A percentile compares a stretch with the other conserved stretches of the same genome.
These are phyloP conservation scores for Tachyglossus aculeatus DNA, from an alignment of 2,797 vertebrate genomes.

Conservation along the genomic window DNA sequence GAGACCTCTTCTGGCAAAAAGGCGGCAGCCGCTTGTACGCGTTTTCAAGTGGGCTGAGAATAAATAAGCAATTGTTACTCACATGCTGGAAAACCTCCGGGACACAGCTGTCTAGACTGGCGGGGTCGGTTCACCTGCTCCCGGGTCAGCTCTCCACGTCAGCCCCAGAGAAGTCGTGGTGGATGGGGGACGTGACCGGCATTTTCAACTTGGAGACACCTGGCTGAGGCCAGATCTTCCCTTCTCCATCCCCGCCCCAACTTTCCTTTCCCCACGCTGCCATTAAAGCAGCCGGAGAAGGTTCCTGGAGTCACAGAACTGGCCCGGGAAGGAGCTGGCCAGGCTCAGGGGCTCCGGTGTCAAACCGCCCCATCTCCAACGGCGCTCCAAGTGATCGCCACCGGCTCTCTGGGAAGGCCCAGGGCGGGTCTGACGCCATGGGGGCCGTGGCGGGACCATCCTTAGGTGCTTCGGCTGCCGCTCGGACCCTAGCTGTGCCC, in stretches of 20 bases:
- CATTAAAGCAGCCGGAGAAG: background rate
- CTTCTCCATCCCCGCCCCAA: slow-evolving; percentile 4
- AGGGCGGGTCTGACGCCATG: background rate
- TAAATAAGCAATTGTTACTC: background rate
- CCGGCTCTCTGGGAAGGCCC: background rate
- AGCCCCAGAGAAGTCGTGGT: background rate
- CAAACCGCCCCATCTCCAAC: background rate
- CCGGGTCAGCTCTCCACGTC: background rate
- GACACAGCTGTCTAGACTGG: background rate
- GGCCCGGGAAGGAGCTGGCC: background rate
- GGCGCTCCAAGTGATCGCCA: background rate
- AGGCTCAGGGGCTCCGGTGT: background rate
- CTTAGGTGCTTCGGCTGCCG: background rate
- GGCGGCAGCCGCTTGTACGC: background rate
- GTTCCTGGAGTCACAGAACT: background rate
- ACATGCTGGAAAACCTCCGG: background rate
- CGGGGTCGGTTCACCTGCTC: background rate
- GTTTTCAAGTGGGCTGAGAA: background rate
- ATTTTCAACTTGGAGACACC: background rate
- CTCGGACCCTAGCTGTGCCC: background rate
- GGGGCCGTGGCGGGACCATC: background rate
- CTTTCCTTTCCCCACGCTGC: slow-evolving; percentile 8
- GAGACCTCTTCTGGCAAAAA: background rate
- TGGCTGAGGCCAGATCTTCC: background rate
- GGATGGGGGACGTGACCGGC: too few relatives aligned